Percentiles rank a stretch among this genome's conserved stretches.
These are phyloP conservation scores for Rousettus leschenaultii DNA, from an alignment of 2,113 vertebrate genomes.

Conservation along the genomic window DNA sequence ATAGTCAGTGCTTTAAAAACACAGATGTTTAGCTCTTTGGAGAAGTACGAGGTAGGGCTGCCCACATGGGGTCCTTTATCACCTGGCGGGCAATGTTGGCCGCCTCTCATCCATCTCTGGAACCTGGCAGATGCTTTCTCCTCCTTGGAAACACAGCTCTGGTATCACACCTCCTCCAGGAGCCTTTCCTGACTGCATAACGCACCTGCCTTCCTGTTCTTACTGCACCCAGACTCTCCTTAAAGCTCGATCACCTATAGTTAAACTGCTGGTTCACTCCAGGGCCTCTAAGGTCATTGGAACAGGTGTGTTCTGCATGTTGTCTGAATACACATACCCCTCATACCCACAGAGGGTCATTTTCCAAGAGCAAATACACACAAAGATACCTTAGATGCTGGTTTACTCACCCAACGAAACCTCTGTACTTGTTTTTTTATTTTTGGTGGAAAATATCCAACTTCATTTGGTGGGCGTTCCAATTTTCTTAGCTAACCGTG, in stretches of 20 bases:
- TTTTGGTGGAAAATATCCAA: constrained; percentile 55
- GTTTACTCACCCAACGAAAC: not conserved
- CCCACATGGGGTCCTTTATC: not conserved
- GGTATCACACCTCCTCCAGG: not conserved
- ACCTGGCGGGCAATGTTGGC: not conserved
- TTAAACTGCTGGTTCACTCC: not conserved
- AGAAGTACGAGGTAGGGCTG: not conserved
- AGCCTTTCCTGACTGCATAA: not conserved
- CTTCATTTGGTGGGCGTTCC: not conserved
- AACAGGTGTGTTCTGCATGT: not conserved
- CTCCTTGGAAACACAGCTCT: not conserved
- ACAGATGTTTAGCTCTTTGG: not conserved
- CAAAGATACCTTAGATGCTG: not conserved
- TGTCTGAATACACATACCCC: not conserved
- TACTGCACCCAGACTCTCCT: not conserved
- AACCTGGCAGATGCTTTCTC: not conserved
- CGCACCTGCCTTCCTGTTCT: not conserved
- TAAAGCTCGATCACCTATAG: not conserved
- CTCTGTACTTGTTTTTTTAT: not conserved
- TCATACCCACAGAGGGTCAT: not conserved
- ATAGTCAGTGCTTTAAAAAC: not conserved
- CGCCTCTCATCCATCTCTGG: not conserved
- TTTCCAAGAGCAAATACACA: not conserved
- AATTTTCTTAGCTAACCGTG: not conserved
- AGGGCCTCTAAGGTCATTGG: not conserved